A percentile compares a stretch with the other conserved stretches of the same genome.
phyloP scores from a whole-genome alignment of 2,888 invertebrate species.

The Sisyra nigra region DNA sequence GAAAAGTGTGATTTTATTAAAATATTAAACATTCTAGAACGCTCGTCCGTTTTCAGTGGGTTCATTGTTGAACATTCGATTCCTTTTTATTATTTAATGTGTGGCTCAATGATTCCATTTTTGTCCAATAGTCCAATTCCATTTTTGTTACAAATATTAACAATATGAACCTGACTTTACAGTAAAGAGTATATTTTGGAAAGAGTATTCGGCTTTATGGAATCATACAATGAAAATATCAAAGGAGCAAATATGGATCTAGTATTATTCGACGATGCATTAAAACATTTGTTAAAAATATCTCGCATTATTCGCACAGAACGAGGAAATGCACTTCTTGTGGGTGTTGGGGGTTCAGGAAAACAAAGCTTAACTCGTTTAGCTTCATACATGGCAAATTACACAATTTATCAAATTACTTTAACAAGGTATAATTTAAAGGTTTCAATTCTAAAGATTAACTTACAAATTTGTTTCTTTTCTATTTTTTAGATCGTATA shows the following conservation, averaged over 20 bases:
- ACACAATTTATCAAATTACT: constrained; percentile 17
- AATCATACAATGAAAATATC: constrained; percentile 57
- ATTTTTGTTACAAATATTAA: too few relatives aligned
- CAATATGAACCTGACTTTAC: too few relatives aligned
- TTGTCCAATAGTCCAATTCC: too few relatives aligned
- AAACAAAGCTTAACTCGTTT: constrained; percentile 79
- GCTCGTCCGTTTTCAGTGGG: too few relatives aligned
- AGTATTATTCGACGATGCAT: constrained; percentile 77
- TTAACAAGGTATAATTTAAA: neutral
- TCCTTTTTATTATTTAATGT: too few relatives aligned
- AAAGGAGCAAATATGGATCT: constrained; percentile 63
- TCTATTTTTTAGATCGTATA: constrained; percentile 40
- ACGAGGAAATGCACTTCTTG: constrained; percentile 67
- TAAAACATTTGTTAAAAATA: constrained; percentile 72
- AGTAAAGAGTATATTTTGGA: constrained; percentile 1
- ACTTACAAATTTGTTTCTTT: neutral
- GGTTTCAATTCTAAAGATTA: neutral
- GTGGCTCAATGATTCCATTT: too few relatives aligned
- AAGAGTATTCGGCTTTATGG: constrained; percentile 38
- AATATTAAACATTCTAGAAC: too few relatives aligned
- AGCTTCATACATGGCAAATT: constrained; percentile 73
- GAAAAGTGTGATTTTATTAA: too few relatives aligned
- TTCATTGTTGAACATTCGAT: too few relatives aligned
- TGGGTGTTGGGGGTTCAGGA: constrained; percentile 84
- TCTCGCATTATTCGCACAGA: constrained; percentile 69